Evolutionary conservation across 1,140 invertebrate genomes (phyloP), one percentile per base, ranked within the genome.

Genomic region (Colletes latitarsis): DNA sequence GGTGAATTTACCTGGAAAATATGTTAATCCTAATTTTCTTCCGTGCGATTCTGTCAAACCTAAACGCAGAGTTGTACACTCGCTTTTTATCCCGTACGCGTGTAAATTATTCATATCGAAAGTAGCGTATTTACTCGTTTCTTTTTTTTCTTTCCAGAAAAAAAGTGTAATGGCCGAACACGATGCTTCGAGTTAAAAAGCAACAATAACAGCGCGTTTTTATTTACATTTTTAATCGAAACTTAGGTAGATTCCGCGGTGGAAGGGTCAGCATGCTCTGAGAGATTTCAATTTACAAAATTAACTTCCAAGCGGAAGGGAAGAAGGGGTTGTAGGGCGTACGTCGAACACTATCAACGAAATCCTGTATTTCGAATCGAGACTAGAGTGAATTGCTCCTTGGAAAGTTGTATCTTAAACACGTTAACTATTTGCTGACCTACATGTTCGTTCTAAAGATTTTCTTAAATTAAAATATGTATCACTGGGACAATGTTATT

Each of bases 241-340:
- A 39, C 58, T 12, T 39, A 0, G 19, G 1, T 4, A 14, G 4
- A 57, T 19, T 9, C 15, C 1, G 4, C 14, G 30, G 14, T 1
- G 6, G 39, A 0, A 19, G 41, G 69, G 41, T 6, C 41, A 68
- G 17, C 53, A n/a, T 4, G 1, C 4, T 30, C 46, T 3, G 10
- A 21, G 67, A n/a, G 39, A 19, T 63, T 30, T 72, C 77, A 72
- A 78, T 78, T 78, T 78, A 63, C 10, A 55, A 62, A 78, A 78
- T 78, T 72, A 72, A 78, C 69, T 64, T 12, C 4, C 0, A 3
- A n/a, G 4, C 1, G 19, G 17, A 10, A 58, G 19, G 10, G 62
- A 21, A 46, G 15, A 53, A 30, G 68, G 39, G 68, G 14, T 55
- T 78, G 15, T n/a, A 55, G 64, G 72, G 43, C 49, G 58, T 8